phyloP scores from a whole-genome alignment of 2,888 invertebrate species.

The Stomorhina lunata region DNA sequence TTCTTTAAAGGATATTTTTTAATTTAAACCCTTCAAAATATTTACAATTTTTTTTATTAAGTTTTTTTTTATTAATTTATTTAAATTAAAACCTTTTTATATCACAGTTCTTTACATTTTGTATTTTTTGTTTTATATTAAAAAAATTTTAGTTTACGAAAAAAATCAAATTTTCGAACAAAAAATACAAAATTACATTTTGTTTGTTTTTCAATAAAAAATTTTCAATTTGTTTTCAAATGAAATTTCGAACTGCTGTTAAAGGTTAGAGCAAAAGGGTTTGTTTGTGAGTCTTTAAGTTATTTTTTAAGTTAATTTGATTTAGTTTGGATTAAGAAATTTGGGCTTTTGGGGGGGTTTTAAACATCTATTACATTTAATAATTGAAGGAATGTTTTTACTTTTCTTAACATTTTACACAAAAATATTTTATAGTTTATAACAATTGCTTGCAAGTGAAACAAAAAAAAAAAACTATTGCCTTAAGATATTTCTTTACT shows the following conservation, averaged over 20 bases:
- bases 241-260: constrained; percentile 69
- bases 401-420: constrained; percentile 42
- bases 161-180: constrained; percentile 28
- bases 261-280: constrained; percentile 1
- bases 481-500: background rate
- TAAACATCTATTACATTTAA: constrained; percentile 50
- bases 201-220: constrained; percentile 57
- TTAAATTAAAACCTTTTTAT: constrained; percentile 62
- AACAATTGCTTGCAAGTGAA: too few species aligned
- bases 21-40: background rate
- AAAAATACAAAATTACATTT: constrained; percentile 66
- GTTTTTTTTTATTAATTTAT: constrained; percentile 13
- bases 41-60: constrained; percentile 38
- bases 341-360: background rate
- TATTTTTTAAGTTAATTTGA: background rate
- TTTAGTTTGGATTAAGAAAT: background rate
- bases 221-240: constrained; percentile 66
- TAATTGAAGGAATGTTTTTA: constrained; percentile 58
- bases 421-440: constrained; percentile 29
- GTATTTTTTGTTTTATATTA: constrained; percentile 60
- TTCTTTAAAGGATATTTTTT: background rate
- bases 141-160: constrained; percentile 35
- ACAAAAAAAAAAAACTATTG: too few species aligned
- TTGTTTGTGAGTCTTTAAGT: background rate
- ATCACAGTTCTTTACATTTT: constrained; percentile 69